Base-by-base conservation (phyloP, 2,113 vertebrate species). In the zebrafish (Danio rerio) region DNA sequence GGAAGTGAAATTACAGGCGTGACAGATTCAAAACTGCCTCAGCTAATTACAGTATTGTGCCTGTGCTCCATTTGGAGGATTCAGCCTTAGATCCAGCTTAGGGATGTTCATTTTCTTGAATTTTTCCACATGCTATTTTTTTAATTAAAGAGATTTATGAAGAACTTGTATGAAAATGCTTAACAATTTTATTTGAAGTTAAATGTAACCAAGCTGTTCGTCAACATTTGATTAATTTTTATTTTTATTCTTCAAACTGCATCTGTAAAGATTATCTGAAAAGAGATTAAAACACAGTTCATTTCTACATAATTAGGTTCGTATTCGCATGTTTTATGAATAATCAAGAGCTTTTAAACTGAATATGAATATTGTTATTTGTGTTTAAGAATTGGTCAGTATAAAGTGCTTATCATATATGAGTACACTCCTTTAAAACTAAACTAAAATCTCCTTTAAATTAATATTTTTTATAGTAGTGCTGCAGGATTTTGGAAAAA, bases 11-110 rank as follows among this genome's bases (percentile, higher is more conserved):
- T 65, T 62, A 75, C 16, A 45, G 72, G 74, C 43, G 13, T 62
- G 53, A 15, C 78, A 43, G 59, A n/a, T 52, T 45, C 16, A 43
- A 55, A 72, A 47, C 50, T 3, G 65, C 31, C 18, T 52, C 18
- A 8, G 50, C 21, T 71, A 80, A 59, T 80, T 59, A 80, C 45
- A 70, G 63, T 47, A 47, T 52, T 59, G 12, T 53, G n/a, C 40
- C 20, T 58, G 59, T 8, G 45, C 45, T 65, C 21, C 47, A 61
- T n/a, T 68, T 40, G 21, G 16, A 55, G 6, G 47, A 16, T 65
- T 42, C 71, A 6, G 5, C 42, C 42, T 59, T 61, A 2, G 9
- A 69, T 83, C 5, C 21, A 58, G 72, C n/a, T 42, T 71, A 15
- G 47, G 65, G 65, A 31, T 52, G 20, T 21, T 16, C 0, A 16